Evolutionary conservation across 1,140 invertebrate species (phyloP), one percentile per base, ranked within the genome.

Genomic region (Trachelipus rathkii): DNA sequence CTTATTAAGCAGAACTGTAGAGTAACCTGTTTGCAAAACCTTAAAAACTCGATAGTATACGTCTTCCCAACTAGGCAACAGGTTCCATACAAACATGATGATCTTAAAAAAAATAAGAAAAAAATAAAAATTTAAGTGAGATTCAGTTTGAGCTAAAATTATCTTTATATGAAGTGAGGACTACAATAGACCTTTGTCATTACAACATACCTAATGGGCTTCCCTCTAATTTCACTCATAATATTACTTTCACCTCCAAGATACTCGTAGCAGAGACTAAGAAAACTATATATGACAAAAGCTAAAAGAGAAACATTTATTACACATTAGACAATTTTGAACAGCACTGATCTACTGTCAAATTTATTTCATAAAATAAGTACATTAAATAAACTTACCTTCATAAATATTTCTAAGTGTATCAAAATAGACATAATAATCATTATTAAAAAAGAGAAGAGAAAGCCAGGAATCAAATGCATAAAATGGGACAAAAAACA

Each of bases 221-320:
- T 96, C 43, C 97, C 97, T 79, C 97, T 89, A 83, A 99, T 95
- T 86, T 99, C 97, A 11, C 95, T 95, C 97, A 99, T 99, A 78
- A 99, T 99, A 84, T 98, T 98, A 19, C 97, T 96, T 86, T 99
- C 98, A 53, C 97, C 97, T 53, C 97, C 81, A 19, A 82, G 77
- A 83, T 91, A 91, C 87, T 99, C 98, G 87, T 99, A 99, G 87
- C 97, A 99, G 45, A 99, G 88, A 77, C 95, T 97, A 82, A 99
- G 88, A 88, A 99, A 99, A 87, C 96, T 99, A 89, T 99, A 99
- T 85, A 99, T 99, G 84, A 99, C 97, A 91, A 99, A 99, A 76
- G 97, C 97, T 96, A 87, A 33, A 89, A 88, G 78, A 81, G 81
- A 83, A 82, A n/a, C n/a, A 82, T 77, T 73, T 69, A 44, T 75